Percentiles rank a stretch among this genome's conserved stretches.
Conservation (phyloP, 2,113 vertebrate species). For the Eira barbara region DNA sequence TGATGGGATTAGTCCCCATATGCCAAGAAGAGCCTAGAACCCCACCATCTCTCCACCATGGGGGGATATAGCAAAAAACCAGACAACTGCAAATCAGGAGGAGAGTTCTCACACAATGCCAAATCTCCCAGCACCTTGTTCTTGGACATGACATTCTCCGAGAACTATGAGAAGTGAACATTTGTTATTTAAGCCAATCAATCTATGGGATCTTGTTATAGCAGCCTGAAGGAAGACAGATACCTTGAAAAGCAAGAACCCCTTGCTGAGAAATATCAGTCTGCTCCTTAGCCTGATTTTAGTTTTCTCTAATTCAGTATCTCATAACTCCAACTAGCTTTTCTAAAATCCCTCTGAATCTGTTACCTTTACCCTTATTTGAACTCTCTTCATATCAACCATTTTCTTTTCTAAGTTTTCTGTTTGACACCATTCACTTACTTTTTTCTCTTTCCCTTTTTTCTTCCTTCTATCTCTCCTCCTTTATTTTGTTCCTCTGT, state of each 20-base stretch:
- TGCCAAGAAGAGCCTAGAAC: neutral
- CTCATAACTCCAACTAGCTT: neutral
- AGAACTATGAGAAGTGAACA: neutral
- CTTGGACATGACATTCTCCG: neutral
- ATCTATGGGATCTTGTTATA: neutral
- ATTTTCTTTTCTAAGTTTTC: neutral
- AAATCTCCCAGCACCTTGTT: neutral
- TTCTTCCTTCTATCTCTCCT: no score
- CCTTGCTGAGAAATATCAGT: neutral
- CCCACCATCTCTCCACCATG: neutral
- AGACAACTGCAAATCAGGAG: neutral
- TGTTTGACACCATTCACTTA: neutral
- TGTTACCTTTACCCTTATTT: no score
- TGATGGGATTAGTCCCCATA: neutral
- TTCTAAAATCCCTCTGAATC: neutral
- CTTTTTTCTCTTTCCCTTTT: no score
- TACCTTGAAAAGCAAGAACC: neutral
- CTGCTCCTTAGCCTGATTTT: neutral
- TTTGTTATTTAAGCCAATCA: neutral
- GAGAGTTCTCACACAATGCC: neutral
- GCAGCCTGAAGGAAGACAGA: neutral
- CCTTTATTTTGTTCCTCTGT: neutral
- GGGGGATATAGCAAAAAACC: neutral
- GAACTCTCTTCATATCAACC: neutral
- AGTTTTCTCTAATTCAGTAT: neutral